A percentile compares a stretch with the other conserved stretches of the same genome.
phyloP scores from a whole-genome alignment of 2,113 vertebrate species.

The Corythaeola cristata region DNA sequence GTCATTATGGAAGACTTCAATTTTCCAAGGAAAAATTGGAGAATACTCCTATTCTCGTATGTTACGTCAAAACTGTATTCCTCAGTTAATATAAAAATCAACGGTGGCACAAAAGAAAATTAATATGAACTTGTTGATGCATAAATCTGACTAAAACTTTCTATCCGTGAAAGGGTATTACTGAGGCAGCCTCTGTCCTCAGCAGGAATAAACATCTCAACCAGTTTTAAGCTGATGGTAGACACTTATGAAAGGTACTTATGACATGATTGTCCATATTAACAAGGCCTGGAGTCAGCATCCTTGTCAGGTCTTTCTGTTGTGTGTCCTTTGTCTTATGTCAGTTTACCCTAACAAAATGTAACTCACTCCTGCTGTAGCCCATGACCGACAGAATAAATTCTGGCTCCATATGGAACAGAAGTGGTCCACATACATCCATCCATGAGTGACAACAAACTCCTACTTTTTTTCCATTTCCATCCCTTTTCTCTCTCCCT shows the following conservation, averaged over 20 bases:
- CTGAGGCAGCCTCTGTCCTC: neutral
- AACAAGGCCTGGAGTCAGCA: neutral
- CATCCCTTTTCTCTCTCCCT: neutral
- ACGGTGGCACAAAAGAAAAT: neutral
- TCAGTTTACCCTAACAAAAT: neutral
- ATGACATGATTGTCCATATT: neutral
- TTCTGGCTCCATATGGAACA: neutral
- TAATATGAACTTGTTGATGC: neutral
- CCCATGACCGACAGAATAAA: neutral
- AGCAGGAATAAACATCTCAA: neutral
- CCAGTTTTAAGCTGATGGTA: neutral
- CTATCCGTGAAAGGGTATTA: neutral
- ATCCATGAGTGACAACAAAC: neutral
- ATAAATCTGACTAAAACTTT: neutral
- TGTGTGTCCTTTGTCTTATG: neutral
- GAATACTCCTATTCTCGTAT: neutral
- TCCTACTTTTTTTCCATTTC: neutral
- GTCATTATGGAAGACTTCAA: neutral
- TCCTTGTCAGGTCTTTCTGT: neutral
- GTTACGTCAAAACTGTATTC: neutral
- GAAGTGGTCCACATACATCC: neutral
- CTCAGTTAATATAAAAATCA: neutral
- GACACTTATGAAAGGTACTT: neutral
- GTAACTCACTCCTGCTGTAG: neutral
- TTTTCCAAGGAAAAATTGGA: neutral